Base-by-base conservation (phyloP, 2,797 vertebrate species). In the Aplochiton taeniatus region DNA sequence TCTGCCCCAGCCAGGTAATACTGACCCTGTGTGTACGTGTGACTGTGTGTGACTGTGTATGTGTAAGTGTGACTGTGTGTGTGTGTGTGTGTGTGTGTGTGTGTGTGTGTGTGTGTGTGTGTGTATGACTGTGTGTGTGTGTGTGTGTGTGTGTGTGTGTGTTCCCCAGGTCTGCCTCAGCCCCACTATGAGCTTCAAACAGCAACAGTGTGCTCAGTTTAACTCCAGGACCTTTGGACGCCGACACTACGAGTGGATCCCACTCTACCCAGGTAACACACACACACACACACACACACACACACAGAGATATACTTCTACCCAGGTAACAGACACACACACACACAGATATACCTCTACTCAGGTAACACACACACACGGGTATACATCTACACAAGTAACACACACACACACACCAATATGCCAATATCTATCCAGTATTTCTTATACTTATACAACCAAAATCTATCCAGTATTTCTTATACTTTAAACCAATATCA, bases 131-230 rank as follows among this genome's bases (percentile, higher is more conserved):
- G 63, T 57, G 53, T 65, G 46, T 65, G 54, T 65, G 41, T 68
- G 16, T 59, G 41, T 59, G 45, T 55, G 13, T 61, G 44, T 46
- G 19, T 64, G 20, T 64, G 57, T 53, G 31, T 17, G 14, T 65
- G 48, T 65, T 79, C 58, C 9, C 0, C 58, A 96, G 94, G 88
- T 87, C 47, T 97, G 95, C 82, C 93, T 93, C 58, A 91, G 88
- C 72, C 92, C 88, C 70, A 91, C 91, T 64, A 87, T 91, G 52
- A 94, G 95, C 83, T 96, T 95, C 85, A 95, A 94, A 81, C 93
- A 95, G 74, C 94, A 95, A 79, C 94, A 96, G 87, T 95, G 95
- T 74, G 94, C 95, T 72, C 92, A 90, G 18, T 97, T 96, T 82
- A 94, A 95, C 74, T 92, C 92, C 63, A 96, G 94, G 88, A 90